Conservation (phyloP, 2,797 vertebrate genomes). For the Synanceia verrucosa region DNA sequence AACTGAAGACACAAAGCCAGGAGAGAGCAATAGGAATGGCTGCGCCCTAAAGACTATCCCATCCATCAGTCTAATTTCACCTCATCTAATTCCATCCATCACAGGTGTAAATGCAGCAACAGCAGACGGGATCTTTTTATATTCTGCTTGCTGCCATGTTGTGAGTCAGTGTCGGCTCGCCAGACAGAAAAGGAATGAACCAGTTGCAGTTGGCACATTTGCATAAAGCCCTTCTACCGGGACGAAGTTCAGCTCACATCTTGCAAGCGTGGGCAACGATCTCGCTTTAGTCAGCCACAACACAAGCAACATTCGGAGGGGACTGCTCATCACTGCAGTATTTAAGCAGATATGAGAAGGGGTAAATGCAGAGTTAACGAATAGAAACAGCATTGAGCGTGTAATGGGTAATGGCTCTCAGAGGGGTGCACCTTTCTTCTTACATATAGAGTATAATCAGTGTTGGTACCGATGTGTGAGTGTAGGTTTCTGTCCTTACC, state of each 20-base stretch:
- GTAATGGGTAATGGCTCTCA: conserved; percentile 18
- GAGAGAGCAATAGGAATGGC: not conserved
- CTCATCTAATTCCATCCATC: conserved; percentile 18
- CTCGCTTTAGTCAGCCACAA: conserved; percentile 17
- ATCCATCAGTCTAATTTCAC: conserved; percentile 27
- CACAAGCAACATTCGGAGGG: conserved; percentile 5
- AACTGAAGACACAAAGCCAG: not conserved
- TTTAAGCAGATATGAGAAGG: not conserved
- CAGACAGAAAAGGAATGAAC: conserved; percentile 19
- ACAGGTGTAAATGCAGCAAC: conserved; percentile 22
- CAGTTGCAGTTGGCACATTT: conserved; percentile 9
- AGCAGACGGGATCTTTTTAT: conserved; percentile 21
- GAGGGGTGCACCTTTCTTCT: conserved; percentile 6
- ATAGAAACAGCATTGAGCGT: not conserved
- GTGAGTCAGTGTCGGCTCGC: conserved; percentile 12
- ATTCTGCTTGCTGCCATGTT: not conserved
- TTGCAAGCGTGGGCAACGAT: conserved; percentile 2
- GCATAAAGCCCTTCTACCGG: conserved; percentile 11
- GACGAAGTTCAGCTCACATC: conserved; percentile 6
- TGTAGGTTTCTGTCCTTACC: too few species aligned
- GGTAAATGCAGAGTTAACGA: conserved; percentile 5
- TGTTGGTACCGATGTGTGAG: not conserved
- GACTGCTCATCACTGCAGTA: conserved; percentile 9
- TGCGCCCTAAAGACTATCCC: not conserved
- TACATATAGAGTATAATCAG: conserved; percentile 5